Evolutionary conservation across 2,113 vertebrate genomes (phyloP).

Genomic region (Zeus faber): DNA sequence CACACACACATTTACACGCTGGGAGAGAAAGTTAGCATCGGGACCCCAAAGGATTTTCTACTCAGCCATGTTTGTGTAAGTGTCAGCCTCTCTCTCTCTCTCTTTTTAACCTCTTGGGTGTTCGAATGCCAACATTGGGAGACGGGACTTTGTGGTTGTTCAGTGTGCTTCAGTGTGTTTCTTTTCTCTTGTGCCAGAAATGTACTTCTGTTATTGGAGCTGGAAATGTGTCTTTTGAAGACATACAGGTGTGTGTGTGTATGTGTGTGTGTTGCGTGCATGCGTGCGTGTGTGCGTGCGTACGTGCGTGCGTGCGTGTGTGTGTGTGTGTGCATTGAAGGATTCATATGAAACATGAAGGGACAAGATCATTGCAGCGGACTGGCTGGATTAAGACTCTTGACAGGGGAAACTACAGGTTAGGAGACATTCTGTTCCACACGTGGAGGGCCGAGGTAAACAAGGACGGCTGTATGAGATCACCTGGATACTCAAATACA

Average conservation of each 20-base stretch:
- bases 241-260: neutral
- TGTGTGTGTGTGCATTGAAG: conserved; percentile 5
- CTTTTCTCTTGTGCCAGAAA: too few species aligned
- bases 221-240: too few species aligned
- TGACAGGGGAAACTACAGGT: conserved; percentile 13
- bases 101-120: neutral
- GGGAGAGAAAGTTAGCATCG: conserved; percentile 36
- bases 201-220: too few species aligned
- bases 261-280: conserved; percentile 6
- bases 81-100: conserved; percentile 36
- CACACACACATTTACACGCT: too few species aligned
- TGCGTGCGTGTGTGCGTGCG: neutral
- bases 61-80: conserved; percentile 65
- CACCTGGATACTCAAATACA: neutral
- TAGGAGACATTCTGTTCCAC: conserved; percentile 11
- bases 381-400: conserved; percentile 1
- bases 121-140: neutral
- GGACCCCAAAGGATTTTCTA: conserved; percentile 49
- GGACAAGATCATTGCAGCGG: conserved; percentile 22
- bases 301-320: neutral
- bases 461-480: conserved; percentile 21
- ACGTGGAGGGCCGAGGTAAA: conserved; percentile 14
- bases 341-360: conserved; percentile 40
- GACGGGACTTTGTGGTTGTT: neutral
- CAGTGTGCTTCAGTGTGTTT: too few species aligned